These are phyloP conservation scores for Fissipunctia ypsillon DNA, from an alignment of 2,888 invertebrate genomes.

Conservation along the genomic window DNA sequence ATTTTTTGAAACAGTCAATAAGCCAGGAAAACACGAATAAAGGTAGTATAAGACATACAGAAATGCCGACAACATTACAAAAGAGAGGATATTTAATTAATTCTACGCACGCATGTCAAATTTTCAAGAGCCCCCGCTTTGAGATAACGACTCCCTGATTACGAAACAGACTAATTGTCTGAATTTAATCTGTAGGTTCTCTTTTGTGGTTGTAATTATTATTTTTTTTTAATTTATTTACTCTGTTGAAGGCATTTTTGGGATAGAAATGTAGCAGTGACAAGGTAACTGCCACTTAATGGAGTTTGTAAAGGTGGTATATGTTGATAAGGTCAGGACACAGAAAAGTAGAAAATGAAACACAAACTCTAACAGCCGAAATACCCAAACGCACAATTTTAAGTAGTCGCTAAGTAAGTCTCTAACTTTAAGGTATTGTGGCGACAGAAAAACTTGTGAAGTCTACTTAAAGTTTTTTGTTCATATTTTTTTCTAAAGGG, in stretches of 20 bases:
- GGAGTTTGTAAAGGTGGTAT: not conserved
- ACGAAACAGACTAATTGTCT: conserved; percentile 39
- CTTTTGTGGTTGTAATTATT: conserved; percentile 26
- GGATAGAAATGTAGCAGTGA: not conserved
- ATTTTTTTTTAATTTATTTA: conserved; percentile 1
- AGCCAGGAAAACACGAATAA: not conserved
- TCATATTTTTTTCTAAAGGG: no score
- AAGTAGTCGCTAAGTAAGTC: not conserved
- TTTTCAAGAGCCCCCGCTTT: conserved; percentile 36
- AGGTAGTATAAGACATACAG: not conserved
- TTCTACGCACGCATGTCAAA: conserved; percentile 48
- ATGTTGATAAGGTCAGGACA: not conserved
- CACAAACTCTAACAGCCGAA: not conserved
- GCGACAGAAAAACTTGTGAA: no score
- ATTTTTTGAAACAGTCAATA: not conserved
- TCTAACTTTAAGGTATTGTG: no score
- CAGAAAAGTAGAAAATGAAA: not conserved
- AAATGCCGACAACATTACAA: conserved; percentile 20
- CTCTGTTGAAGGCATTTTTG: not conserved
- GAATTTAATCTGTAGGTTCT: conserved; percentile 38
- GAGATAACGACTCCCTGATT: conserved; percentile 51
- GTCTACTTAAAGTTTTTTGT: no score
- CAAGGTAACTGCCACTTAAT: not conserved
- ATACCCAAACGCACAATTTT: not conserved
- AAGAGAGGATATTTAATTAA: conserved; percentile 45